Conservation (phyloP, 2,113 vertebrate species). For the Nothocercus julius region DNA sequence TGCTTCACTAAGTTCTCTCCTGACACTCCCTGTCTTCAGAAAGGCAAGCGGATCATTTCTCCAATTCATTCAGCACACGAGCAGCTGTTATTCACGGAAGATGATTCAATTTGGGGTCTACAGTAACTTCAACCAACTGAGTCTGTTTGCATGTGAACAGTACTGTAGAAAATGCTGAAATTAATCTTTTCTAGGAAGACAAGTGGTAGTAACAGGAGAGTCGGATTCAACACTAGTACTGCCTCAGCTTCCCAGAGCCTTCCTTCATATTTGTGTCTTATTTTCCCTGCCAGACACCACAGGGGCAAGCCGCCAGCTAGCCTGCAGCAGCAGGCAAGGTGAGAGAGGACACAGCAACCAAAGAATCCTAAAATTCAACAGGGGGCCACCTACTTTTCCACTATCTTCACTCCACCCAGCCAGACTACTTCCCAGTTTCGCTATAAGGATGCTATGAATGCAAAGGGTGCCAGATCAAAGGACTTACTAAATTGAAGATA, state of each 20-base stretch:
- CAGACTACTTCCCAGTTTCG: background rate
- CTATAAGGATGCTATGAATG: background rate
- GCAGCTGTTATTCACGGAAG: background rate
- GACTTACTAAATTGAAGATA: background rate
- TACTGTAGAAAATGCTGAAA: background rate
- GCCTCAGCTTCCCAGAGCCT: background rate
- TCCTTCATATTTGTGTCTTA: too few species aligned
- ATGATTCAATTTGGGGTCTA: background rate
- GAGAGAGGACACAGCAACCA: too few species aligned
- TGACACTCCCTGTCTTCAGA: background rate
- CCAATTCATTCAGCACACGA: background rate
- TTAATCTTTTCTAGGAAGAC: background rate
- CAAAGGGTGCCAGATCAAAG: background rate
- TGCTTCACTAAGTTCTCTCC: background rate
- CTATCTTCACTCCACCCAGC: background rate
- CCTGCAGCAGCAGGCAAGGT: too few species aligned
- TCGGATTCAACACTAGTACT: background rate
- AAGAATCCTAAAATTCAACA: background rate
- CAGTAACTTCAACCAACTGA: background rate
- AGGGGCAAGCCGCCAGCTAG: background rate
- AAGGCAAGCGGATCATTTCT: background rate
- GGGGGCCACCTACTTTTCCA: background rate
- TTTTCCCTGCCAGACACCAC: too few species aligned
- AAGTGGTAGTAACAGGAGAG: background rate
- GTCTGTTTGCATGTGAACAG: background rate